Base-by-base conservation (phyloP, 2,113 vertebrate genomes). In the Gambusia affinis region DNA sequence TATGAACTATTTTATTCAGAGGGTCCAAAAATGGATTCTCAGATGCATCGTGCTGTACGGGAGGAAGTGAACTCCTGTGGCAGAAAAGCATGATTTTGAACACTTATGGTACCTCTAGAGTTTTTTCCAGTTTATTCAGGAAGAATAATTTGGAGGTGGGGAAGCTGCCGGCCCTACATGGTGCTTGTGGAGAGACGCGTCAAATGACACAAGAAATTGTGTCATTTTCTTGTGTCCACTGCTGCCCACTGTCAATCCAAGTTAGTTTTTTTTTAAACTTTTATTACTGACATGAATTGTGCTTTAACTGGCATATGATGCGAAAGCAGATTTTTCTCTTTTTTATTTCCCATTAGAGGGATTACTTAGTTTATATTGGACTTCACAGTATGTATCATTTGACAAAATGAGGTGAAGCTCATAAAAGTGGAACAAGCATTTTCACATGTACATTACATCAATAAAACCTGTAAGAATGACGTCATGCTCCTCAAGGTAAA, bases 401-500 rank as follows among this genome's bases (percentile, higher is more conserved):
- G 44, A 22, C 0, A 2, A 0, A 8, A 1, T 0, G 12, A 30
- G 1, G 1, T 0, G 4, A 51, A 80, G 42, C 0, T 0, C 0
- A 51, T 75, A 4, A 2, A 2, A 39, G 82, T 79, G 4, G 14
- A 72, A 7, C 0, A 71, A 51, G 0, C 4, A 10, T 54, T 81
- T 83, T 81, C 81, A 63, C 69, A 82, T 70, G 2, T 76, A 57
- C 2, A 81, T 1, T 92, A 54, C 54, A 19, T 70, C 19, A 0
- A 0, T 12, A 3, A 0, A 0, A 0, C 3, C 0, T 10, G 0
- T 0, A 37, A 1, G 15, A 72, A 91, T 72, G 88, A 92, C 75
- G 68, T 91, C 12, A 88, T 92, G 88, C 69, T 94, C 39, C 72
- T 93, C 0, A 86, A 92, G 89, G 92, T 93, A 85, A 81, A 24